Base-by-base conservation (phyloP, 2,113 vertebrate genomes). In the Thymallus thymallus region DNA sequence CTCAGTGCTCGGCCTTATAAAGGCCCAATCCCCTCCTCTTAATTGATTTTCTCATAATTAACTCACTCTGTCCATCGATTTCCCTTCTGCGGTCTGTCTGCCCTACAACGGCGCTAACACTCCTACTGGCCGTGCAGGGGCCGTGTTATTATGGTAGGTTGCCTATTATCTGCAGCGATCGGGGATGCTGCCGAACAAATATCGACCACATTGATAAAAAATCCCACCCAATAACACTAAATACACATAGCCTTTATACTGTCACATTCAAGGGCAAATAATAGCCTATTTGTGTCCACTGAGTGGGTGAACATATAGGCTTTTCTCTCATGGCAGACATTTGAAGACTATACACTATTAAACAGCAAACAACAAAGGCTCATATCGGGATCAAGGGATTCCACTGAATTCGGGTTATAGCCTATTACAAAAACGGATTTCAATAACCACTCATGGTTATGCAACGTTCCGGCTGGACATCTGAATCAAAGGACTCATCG, bases 11-110 rank as follows among this genome's bases (percentile, higher is more conserved):
- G 82, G 83, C 82, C 75, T 93, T 91, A 89, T 88, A 90, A 90
- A 91, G 81, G 84, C 80, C 48, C 48, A 72, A 88, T 89, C 90
- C 87, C 91, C 91, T 92, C 92, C 92, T 93, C 88, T 91, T 93
- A 93, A 94, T 94, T 93, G 93, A 94, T 94, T 94, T 93, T 91
- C 87, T 86, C 84, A 92, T 91, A 92, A 94, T 94, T 93, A 94
- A 94, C 92, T 93, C 91, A 90, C 90, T 93, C 81, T 91, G 88
- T 84, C 84, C 88, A 94, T 93, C 90, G 93, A 94, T 94, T 93
- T 92, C 85, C 92, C 84, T 89, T 91, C 83, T 83, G 86, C 88
- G 79, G 86, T 75, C 84, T 76, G 86, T 87, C 82, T 87, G 80
- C 75, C 69, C 68, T 79, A 60, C 56, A 60, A 26, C 77, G 64